Base-by-base conservation (phyloP, 1,140 invertebrate species). In the Heliconius melpomene region DNA sequence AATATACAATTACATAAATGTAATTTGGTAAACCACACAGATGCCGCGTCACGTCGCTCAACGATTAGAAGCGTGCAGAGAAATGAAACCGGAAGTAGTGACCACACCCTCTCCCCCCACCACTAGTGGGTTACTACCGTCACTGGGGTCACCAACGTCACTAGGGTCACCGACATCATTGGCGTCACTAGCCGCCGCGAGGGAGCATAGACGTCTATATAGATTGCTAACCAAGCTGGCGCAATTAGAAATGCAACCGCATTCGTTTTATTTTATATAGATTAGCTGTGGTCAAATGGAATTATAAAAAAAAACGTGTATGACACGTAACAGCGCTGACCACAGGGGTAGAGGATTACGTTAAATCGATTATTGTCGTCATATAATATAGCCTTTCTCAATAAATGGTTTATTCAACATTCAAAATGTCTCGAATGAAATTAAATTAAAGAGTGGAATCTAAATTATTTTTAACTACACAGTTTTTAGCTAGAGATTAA, bases 211-310 rank as follows among this genome's bases (percentile, higher is more conserved):
- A 82, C 99, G 98, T 97, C 94, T 99, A 23, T 98, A 99, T 91
- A 95, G 98, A 79, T 95, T 99, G 75, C 98, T 99, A 91, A 99
- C 99, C 88, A 99, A 99, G 95, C 99, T 99, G 96, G 98, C 98
- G 1, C 98, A 99, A 95, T 98, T 99, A 79, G 99, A 99, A 95
- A 94, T 99, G 79, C 99, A 99, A 92, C 99, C 98, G 5, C 98
- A 98, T 2, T 98, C 98, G 38, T 94, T 95, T 79, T 93, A 93
- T 82, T 91, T 91, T 60, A 92, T 93, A 74, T 93, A 66, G n/a
- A 16, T 26, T 66, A 7, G 11, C 8, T 52, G 50, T 20, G 50
- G 50, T 2, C 7, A 52, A 20, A 20, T 20, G 50, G 18, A 52
- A 52, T 52, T 52, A 1, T 20, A 52, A 7, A 52, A 52, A 52